phyloP scores from a whole-genome alignment of 1,140 invertebrate species.

The Aplysia californica region DNA sequence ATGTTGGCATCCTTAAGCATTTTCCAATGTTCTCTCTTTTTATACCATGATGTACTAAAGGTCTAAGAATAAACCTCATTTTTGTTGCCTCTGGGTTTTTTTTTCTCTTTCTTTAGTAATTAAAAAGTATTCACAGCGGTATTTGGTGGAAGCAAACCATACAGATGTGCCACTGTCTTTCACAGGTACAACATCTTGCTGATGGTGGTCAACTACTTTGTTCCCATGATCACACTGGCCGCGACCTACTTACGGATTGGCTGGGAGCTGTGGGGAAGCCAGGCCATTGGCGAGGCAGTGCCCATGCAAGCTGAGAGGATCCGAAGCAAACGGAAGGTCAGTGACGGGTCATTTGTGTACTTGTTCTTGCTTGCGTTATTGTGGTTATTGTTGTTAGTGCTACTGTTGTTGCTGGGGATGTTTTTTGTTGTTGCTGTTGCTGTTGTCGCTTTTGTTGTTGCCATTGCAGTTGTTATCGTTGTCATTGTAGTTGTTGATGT shows the following conservation, averaged over 20 bases:
- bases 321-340: slow-evolving; percentile 89
- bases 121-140: slow-evolving; percentile 16
- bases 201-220: slow-evolving; percentile 87
- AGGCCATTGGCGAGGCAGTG: slow-evolving; percentile 89
- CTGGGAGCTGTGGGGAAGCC: slow-evolving; percentile 90
- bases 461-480: neutral
- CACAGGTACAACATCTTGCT: slow-evolving; percentile 89
- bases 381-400: too few species aligned
- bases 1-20: too few species aligned
- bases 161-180: slow-evolving; percentile 32
- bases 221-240: slow-evolving; percentile 89
- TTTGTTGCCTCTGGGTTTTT: slow-evolving; percentile 15
- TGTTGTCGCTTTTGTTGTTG: neutral
- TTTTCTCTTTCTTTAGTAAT: neutral
- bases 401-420: neutral
- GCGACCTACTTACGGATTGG: slow-evolving; percentile 90
- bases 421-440: neutral
- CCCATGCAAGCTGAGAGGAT: slow-evolving; percentile 78
- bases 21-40: too few species aligned
- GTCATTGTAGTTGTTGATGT: too few species aligned
- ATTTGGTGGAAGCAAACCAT: neutral
- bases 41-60: neutral
- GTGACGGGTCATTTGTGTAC: neutral
- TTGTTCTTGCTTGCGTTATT: too few species aligned
- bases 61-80: neutral